A percentile compares a stretch with the other conserved stretches of the same genome.
Conservation (phyloP, 2,888 invertebrate species). For the Polia nebulosa region DNA sequence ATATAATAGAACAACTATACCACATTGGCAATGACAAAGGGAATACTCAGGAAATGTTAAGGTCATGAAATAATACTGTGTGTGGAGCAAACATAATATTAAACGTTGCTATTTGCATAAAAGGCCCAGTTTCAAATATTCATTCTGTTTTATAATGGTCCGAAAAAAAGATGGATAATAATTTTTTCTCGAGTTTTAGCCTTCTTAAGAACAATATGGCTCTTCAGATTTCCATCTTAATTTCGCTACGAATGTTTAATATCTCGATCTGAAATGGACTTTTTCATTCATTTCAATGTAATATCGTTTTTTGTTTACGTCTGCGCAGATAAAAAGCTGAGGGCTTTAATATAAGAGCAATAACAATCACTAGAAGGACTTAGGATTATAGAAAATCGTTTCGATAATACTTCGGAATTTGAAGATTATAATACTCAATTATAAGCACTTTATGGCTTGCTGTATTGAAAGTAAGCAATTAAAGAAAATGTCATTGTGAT, state of each 20-base stretch:
- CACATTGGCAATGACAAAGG: no score
- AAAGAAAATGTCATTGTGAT: neutral
- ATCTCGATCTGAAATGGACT: constrained; percentile 42
- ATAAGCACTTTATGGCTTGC: neutral
- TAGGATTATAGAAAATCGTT: constrained; percentile 26
- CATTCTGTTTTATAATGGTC: constrained; percentile 12
- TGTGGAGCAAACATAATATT: constrained; percentile 2
- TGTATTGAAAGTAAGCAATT: constrained; percentile 14
- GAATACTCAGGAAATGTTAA: no score
- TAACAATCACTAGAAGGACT: constrained; percentile 31
- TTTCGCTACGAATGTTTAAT: constrained; percentile 45
- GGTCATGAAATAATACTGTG: neutral
- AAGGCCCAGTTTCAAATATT: constrained; percentile 21
- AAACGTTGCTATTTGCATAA: neutral
- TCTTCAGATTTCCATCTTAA: constrained; percentile 40
- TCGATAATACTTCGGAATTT: constrained; percentile 31
- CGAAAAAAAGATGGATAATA: constrained; percentile 8
- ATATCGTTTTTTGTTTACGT: constrained; percentile 50
- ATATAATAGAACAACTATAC: no score
- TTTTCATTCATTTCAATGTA: constrained; percentile 46
- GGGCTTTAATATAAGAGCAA: constrained; percentile 37
- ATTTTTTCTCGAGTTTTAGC: constrained; percentile 4
- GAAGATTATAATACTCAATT: constrained; percentile 6
- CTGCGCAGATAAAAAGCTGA: constrained; percentile 29
- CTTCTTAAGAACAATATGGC: constrained; percentile 38